Percentiles rank a stretch among this genome's conserved stretches.
Evolutionary conservation across 2,888 invertebrate genomes (phyloP).

Genomic region (Macrosoma leucophasiata): DNA sequence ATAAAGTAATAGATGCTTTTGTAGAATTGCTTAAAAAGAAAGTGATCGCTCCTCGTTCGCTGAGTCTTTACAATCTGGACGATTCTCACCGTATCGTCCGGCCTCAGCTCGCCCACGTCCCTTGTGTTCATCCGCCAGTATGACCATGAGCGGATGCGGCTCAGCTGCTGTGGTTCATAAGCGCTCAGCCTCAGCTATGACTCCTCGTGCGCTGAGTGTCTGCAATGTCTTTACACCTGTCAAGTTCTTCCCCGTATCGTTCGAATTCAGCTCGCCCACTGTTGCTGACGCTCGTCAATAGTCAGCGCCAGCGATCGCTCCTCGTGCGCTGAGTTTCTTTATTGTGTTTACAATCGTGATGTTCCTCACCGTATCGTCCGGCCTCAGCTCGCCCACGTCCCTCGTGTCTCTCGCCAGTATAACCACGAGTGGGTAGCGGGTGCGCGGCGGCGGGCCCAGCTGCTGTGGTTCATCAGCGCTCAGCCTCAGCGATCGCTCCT

Average conservation of each 20-base stretch:
- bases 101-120: slow-evolving; percentile 78
- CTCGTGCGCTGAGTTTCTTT: too few relatives aligned
- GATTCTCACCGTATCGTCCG: slow-evolving; percentile 86
- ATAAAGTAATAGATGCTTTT: too few relatives aligned
- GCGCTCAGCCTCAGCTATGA: slow-evolving; percentile 73
- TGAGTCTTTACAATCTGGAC: too few relatives aligned
- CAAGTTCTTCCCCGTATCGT: neutral
- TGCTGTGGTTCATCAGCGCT: slow-evolving; percentile 70
- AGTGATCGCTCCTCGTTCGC: too few relatives aligned
- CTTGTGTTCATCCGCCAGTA: slow-evolving; percentile 79
- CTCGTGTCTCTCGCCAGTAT: slow-evolving; percentile 79
- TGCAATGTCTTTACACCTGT: slow-evolving; percentile 41
- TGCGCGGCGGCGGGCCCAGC: slow-evolving; percentile 83
- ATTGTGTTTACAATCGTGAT: too few relatives aligned
- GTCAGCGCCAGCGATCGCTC: too few relatives aligned
- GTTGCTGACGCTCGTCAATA: too few relatives aligned
- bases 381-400: slow-evolving; percentile 78
- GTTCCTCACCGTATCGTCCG: slow-evolving; percentile 86
- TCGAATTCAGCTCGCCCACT: too few relatives aligned
- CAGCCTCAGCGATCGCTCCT: slow-evolving; percentile 78
- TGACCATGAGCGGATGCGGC: slow-evolving; percentile 87
- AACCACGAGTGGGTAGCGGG: slow-evolving; percentile 86
- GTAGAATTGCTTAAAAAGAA: too few relatives aligned
- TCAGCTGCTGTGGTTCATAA: slow-evolving; percentile 77
- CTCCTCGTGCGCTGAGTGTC: slow-evolving; percentile 81